Evolutionary conservation across 2,888 invertebrate species (phyloP), one percentile per base, ranked within the genome.

Genomic region (Erebia aethiops): DNA sequence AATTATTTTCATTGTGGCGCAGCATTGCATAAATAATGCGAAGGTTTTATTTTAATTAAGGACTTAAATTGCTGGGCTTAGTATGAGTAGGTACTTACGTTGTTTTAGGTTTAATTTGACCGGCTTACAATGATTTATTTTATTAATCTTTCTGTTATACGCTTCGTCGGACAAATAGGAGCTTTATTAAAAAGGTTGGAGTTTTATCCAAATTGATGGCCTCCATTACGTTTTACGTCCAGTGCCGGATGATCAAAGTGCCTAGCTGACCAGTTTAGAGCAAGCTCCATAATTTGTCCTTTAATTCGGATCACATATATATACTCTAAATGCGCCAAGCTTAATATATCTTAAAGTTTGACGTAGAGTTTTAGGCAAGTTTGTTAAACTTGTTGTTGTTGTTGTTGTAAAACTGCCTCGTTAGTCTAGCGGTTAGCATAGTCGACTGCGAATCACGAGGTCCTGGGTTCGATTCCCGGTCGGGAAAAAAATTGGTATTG

Each of bases 1-100:
- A 89, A 85, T 90, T 90, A 90, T 91, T 90, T 87, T 90, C 88
- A 88, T 90, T 90, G 88, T 88, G 82, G 81, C 80, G 79, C 82
- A 81, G 80, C 84, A 83, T 84, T 90, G 91, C 87, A 89, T 91
- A 90, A 86, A 89, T 90, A 91, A 90, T 87, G 82, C 80, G 78
- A 76, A 73, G 82, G 81, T 85, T 86, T 88, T 85, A 83, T 87
- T 90, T 87, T 88, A 88, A 88, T 90, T 90, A 87, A 87, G 77
- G 74, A 71, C 73, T 70, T 69, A 63, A 75, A 71, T 71, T 74
- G 63, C 56, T 57, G 49, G 52, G 66, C 54, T 73, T 63, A 69
- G 69, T 73, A 69, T 69, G 72, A 75, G 65, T 18, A 13, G 21
- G 18, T 71, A 73, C 57, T 70, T 73, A 73, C 60, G 72, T 75